Evolutionary conservation across 2,888 invertebrate species (phyloP), one percentile per base, ranked within the genome.

Genomic region (Adela reaumurella): DNA sequence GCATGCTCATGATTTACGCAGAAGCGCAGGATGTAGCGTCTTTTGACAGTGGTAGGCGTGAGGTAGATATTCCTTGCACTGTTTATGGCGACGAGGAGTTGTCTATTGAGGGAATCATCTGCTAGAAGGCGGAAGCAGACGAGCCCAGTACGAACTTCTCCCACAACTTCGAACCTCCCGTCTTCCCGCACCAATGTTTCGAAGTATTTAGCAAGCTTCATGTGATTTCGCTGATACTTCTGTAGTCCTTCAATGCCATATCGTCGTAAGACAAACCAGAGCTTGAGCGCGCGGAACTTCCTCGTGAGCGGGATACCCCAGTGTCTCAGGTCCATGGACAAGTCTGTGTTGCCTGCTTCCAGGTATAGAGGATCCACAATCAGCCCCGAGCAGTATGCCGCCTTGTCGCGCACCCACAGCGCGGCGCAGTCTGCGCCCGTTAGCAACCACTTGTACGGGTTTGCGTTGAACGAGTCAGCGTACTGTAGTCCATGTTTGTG

Each of bases 251-350:
- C 83, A 1, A 94, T 81, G 1, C 94, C 94, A 60, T 93, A 94
- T 54, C 85, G 85, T 45, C 94, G 78, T 54, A 87, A 77, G 1
- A 93, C 92, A 64, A 94, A 94, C 94, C 94, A 95, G 16, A 95
- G 68, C 63, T 95, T 95, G 11, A 95, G 70, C 0, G 94, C 85
- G 8, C 94, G 81, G 65, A 95, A 94, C 47, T 94, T 79, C 35
- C 94, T 78, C 63, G 92, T 91, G 45, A 94, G 62, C 0, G 94
- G 92, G 51, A 95, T 91, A 2, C 92, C 92, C 87, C 93, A 95
- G 62, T 95, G 93, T 61, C 88, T 71, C 58, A 86, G 87, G 60
- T 88, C 88, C 47, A 87, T 86, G 2, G 85, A 82, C 57, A 85
- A 84, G 51, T 85, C 83, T 11, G 84, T 85, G 65, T 91, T 90